These are phyloP conservation scores for Anolis sagrei DNA, from an alignment of 2,113 vertebrate species.

Conservation along the genomic window DNA sequence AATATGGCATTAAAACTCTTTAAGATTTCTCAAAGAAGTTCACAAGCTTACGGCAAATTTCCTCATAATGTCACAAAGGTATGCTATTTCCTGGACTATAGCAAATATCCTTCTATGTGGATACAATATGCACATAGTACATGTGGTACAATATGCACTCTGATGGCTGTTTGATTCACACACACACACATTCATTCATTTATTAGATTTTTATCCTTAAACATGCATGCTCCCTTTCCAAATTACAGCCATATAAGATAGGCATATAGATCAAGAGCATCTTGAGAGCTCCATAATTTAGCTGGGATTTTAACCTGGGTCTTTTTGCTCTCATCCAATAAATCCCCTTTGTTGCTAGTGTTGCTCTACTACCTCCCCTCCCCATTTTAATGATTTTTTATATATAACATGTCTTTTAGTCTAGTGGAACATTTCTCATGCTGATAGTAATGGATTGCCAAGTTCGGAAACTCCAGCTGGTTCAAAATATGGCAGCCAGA, in stretches of 20 bases:
- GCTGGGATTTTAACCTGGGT: background rate
- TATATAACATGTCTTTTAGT: background rate
- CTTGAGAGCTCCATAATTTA: too few relatives aligned
- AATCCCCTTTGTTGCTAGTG: background rate
- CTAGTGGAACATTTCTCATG: background rate
- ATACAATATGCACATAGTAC: too few relatives aligned
- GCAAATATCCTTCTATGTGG: background rate
- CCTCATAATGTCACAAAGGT: background rate
- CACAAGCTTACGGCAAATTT: background rate
- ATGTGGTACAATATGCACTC: background rate
- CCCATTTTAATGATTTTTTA: background rate
- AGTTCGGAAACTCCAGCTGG: too few relatives aligned
- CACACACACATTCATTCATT: background rate
- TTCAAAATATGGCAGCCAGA: too few relatives aligned
- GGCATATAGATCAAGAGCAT: background rate
- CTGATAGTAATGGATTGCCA: fast-evolving
- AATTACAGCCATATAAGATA: background rate
- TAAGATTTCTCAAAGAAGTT: too few relatives aligned
- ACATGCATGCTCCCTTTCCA: background rate
- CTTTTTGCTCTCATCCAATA: background rate
- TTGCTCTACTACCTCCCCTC: fast-evolving
- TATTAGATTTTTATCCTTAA: background rate
- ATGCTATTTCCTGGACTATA: background rate
- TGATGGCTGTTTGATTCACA: background rate
- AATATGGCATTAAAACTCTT: too few relatives aligned